phyloP scores from a whole-genome alignment of 2,888 invertebrate species.

The Caenorhabditis angaria region DNA sequence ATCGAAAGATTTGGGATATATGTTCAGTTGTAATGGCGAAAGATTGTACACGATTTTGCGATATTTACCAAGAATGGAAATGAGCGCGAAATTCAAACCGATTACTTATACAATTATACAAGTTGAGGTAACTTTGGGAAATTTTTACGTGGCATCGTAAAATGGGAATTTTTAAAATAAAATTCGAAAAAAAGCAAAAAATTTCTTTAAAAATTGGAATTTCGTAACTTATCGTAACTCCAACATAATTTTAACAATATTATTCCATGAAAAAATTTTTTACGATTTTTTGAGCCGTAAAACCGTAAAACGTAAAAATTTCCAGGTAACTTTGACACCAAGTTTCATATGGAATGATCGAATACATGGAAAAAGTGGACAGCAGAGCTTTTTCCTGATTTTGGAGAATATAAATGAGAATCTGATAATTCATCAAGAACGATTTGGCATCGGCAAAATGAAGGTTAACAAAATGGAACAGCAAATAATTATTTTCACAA shows the following conservation, averaged over 20 bases:
- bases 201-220: no score
- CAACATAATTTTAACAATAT: no score
- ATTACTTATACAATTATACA: slow-evolving; percentile 81
- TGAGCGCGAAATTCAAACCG: slow-evolving; percentile 88
- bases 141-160: no score
- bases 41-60: slow-evolving; percentile 81
- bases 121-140: slow-evolving; percentile 64
- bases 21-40: slow-evolving; percentile 66
- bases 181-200: no score
- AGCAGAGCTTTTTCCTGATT: slow-evolving; percentile 94
- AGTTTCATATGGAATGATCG: slow-evolving; percentile 75
- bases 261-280: no score
- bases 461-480: slow-evolving; percentile 81
- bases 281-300: no score
- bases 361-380: slow-evolving; percentile 83
- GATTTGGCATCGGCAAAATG: slow-evolving; percentile 84
- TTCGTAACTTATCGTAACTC: no score
- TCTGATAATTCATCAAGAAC: slow-evolving; percentile 93
- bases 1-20: slow-evolving; percentile 82
- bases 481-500: slow-evolving; percentile 90
- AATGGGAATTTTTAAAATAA: no score
- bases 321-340: slow-evolving; percentile 77
- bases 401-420: slow-evolving; percentile 94
- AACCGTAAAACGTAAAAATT: no score
- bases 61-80: slow-evolving; percentile 85